Percentiles rank a stretch among this genome's conserved stretches.
Conservation (phyloP, 2,888 invertebrate species). For the Autographa pulchrina region DNA sequence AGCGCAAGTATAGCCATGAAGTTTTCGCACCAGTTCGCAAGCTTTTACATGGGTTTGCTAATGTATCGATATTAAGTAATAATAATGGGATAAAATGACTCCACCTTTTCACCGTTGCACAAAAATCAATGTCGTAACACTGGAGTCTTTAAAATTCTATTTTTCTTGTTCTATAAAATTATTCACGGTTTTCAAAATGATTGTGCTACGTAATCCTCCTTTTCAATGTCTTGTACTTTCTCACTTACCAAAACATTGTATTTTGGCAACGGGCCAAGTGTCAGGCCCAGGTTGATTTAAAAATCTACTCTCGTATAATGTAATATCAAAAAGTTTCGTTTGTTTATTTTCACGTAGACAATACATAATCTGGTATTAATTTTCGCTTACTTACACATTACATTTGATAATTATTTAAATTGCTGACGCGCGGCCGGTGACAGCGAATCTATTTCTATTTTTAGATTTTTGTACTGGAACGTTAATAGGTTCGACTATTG, state of each 20-base stretch:
- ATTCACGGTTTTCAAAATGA: slow-evolving; percentile 43
- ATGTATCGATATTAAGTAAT: neutral
- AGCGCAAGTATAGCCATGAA: slow-evolving; percentile 1
- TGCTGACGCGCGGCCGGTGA: neutral
- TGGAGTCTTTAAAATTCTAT: slow-evolving; percentile 34
- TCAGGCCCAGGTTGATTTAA: slow-evolving; percentile 57
- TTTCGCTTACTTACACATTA: slow-evolving; percentile 22
- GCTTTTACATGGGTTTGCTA: slow-evolving; percentile 12
- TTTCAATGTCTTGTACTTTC: slow-evolving; percentile 52
- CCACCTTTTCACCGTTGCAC: slow-evolving; percentile 18
- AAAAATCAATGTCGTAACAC: neutral
- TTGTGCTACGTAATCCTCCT: slow-evolving; percentile 45
- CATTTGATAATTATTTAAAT: neutral
- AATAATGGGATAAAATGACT: slow-evolving; percentile 11
- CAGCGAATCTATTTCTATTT: slow-evolving; percentile 3
- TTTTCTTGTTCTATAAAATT: slow-evolving; percentile 36
- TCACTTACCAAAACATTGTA: slow-evolving; percentile 60
- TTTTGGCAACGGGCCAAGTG: slow-evolving; percentile 59
- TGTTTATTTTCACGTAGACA: slow-evolving; percentile 53
- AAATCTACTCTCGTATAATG: slow-evolving; percentile 50
- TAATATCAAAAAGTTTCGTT: slow-evolving; percentile 50
- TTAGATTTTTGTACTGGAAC: neutral
- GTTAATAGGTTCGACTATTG: neutral
- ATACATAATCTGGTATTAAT: slow-evolving; percentile 35
- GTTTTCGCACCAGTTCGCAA: slow-evolving; percentile 2